A percentile compares a stretch with the other conserved stretches of the same genome.
phyloP scores from a whole-genome alignment of 2,113 vertebrate species.

The Xerus inauris region DNA sequence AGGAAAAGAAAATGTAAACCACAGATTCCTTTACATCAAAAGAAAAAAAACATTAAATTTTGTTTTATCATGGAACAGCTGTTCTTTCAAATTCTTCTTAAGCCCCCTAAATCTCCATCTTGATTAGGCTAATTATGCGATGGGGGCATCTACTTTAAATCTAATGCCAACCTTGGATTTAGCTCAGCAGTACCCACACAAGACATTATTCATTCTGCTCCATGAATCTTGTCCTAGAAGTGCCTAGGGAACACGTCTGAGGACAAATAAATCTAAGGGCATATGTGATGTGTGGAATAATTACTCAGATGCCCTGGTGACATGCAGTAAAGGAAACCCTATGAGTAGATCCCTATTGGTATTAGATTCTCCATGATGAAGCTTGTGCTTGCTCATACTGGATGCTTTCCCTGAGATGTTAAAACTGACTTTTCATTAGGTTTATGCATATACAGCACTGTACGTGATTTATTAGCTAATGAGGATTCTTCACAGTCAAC shows the following conservation, averaged over 20 bases:
- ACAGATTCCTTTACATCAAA: background rate
- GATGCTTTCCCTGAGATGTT: background rate
- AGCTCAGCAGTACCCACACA: conserved; percentile 29
- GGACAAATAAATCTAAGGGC: conserved; percentile 47
- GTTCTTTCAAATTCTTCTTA: conserved; percentile 69
- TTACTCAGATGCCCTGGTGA: background rate
- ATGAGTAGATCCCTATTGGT: background rate
- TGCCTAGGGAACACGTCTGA: background rate
- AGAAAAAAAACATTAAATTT: conserved; percentile 52
- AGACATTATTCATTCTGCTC: conserved; percentile 24
- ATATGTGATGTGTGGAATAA: background rate
- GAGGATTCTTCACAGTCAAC: background rate
- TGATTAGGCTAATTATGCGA: conserved; percentile 63
- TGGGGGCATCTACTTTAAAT: conserved; percentile 47
- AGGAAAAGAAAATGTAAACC: conserved; percentile 23
- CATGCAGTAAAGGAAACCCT: background rate
- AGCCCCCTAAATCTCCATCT: conserved; percentile 63
- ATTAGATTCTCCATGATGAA: background rate
- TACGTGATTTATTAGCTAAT: background rate
- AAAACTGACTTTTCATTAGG: conserved; percentile 9
- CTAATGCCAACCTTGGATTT: conserved; percentile 56
- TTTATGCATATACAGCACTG: background rate
- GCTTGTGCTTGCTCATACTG: background rate
- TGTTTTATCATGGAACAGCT: conserved; percentile 70
- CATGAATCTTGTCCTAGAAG: background rate